Conservation (phyloP, 2,797 vertebrate species). For the Microctenopoma lineatum region DNA sequence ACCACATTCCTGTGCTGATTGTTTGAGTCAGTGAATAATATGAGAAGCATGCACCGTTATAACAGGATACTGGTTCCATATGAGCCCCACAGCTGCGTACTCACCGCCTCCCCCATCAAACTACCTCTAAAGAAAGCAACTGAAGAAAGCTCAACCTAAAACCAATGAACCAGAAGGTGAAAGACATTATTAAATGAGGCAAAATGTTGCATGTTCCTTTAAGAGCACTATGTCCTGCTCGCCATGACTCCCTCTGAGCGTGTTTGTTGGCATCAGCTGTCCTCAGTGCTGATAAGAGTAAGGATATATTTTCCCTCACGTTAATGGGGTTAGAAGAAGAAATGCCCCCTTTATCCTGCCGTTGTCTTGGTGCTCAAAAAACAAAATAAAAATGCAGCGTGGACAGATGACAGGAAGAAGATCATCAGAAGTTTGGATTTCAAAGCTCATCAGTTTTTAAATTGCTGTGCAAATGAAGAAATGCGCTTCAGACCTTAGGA, state of each 20-base stretch:
- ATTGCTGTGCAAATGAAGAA: conserved; percentile 32
- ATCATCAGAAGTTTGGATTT: conserved; percentile 59
- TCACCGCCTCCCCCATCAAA: conserved; percentile 8
- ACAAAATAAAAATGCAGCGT: conserved; percentile 37
- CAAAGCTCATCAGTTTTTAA: conserved; percentile 28
- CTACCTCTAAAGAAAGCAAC: conserved; percentile 11
- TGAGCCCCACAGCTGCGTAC: conserved; percentile 72
- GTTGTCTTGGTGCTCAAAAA: conserved; percentile 43
- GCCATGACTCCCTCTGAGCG: conserved; percentile 72
- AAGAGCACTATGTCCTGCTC: conserved; percentile 76
- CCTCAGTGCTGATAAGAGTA: conserved; percentile 64
- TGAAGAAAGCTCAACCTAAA: conserved; percentile 25
- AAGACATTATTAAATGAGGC: conserved; percentile 45
- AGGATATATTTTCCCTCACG: conserved; percentile 68
- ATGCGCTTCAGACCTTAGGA: conserved; percentile 20
- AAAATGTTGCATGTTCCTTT: conserved; percentile 79
- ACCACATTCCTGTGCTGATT: conserved; percentile 38
- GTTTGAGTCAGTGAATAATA: conserved; percentile 52
- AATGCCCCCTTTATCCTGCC: conserved; percentile 51
- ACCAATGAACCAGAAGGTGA: conserved; percentile 33
- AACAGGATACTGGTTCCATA: conserved; percentile 75
- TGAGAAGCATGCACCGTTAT: conserved; percentile 62
- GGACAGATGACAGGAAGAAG: conserved; percentile 37
- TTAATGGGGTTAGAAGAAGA: conserved; percentile 66
- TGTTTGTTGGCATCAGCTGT: conserved; percentile 79